Percentiles rank a stretch among this genome's conserved stretches.
Conservation (phyloP, 2,888 invertebrate species). For the Eustalomyia histrio region DNA sequence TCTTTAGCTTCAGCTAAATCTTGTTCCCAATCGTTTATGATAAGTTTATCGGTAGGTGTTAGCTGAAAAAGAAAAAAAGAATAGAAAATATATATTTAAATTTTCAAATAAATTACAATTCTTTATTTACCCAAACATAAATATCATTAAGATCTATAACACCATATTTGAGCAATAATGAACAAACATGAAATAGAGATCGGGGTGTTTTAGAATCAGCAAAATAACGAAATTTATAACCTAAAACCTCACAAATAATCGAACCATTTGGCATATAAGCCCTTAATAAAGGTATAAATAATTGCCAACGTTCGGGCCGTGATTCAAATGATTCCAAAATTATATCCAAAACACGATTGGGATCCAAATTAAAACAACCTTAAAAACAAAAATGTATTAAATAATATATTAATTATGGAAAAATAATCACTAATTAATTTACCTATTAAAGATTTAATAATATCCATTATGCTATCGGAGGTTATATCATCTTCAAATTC, state of each 20-base stretch:
- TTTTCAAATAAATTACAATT: not conserved
- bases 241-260: slow-evolving; percentile 95
- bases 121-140: slow-evolving; percentile 89
- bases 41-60: slow-evolving; percentile 90
- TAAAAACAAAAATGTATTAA: slow-evolving; percentile 47
- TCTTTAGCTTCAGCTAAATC: slow-evolving; percentile 91
- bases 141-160: slow-evolving; percentile 93
- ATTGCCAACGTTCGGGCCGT: slow-evolving; percentile 86
- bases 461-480: slow-evolving; percentile 88
- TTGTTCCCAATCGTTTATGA: slow-evolving; percentile 90
- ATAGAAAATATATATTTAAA: not conserved
- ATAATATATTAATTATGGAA: not conserved
- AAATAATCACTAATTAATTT: slow-evolving; percentile 53
- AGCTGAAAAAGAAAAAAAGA: slow-evolving; percentile 81
- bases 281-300: slow-evolving; percentile 92
- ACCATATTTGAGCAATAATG: slow-evolving; percentile 91
- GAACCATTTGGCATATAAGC: slow-evolving; percentile 93
- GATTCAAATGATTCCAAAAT: slow-evolving; percentile 98
- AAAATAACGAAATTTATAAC: slow-evolving; percentile 92
- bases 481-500: slow-evolving; percentile 81
- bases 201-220: slow-evolving; percentile 85
- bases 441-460: slow-evolving; percentile 96
- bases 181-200: slow-evolving; percentile 93
- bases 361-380: slow-evolving; percentile 99
- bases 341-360: slow-evolving; percentile 97